These are phyloP conservation scores for Manis javanica DNA, from an alignment of 2,797 vertebrate genomes.

Conservation along the genomic window DNA sequence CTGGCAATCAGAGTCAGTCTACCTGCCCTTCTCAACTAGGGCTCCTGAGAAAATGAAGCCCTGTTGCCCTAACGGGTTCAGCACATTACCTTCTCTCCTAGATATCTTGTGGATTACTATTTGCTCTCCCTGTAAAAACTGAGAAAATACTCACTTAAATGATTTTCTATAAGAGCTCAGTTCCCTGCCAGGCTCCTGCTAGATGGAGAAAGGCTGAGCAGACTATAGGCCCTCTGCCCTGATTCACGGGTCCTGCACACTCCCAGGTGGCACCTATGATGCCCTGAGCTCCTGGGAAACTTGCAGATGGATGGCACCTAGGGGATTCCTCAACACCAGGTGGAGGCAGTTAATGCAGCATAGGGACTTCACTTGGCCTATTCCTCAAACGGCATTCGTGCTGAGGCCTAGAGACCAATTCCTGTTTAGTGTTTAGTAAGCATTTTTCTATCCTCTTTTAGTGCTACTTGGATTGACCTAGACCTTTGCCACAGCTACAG, in stretches of 20 bases:
- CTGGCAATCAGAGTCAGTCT: background rate
- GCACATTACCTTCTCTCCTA: accelerated
- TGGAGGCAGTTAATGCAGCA: background rate
- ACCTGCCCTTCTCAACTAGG: background rate
- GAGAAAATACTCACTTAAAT: background rate
- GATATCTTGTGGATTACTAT: no score
- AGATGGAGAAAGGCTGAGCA: background rate
- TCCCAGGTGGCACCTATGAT: accelerated
- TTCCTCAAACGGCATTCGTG: background rate
- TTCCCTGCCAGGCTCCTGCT: background rate
- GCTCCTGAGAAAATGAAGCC: background rate
- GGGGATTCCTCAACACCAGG: background rate
- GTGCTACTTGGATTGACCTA: background rate
- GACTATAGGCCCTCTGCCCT: no score
- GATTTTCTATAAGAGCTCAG: background rate
- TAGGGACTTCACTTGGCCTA: background rate
- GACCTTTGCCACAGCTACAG: background rate
- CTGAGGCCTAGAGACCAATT: accelerated
- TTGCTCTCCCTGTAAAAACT: background rate
- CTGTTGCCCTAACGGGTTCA: accelerated
- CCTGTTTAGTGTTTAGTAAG: background rate
- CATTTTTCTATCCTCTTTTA: background rate
- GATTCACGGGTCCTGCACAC: background rate
- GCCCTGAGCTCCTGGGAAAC: background rate
- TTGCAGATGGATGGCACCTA: background rate